Conservation (phyloP, 2,797 vertebrate species). For the Mus spretus region DNA sequence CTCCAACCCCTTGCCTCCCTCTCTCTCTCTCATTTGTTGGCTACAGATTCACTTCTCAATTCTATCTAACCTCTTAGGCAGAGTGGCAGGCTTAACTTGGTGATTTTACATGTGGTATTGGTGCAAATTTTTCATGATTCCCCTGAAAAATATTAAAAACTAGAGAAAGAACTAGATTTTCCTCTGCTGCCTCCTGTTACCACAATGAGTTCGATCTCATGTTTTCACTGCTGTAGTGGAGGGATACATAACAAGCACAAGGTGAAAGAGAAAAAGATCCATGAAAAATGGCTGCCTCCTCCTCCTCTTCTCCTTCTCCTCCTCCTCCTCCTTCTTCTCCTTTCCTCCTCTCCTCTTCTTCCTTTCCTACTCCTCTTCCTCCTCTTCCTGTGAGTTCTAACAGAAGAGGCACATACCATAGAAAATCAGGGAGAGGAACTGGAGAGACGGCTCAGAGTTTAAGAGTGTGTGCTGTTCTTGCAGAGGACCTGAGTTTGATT, state of each 20-base stretch:
- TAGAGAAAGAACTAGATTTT: neutral
- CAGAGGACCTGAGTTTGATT: neutral
- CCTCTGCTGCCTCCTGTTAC: neutral
- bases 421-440: neutral
- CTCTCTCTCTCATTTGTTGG: constrained; percentile 45
- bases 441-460: neutral
- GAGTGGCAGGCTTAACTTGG: neutral
- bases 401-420: neutral
- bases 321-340: too few relatives aligned
- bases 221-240: neutral
- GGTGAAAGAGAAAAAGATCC: neutral
- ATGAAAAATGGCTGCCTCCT: neutral
- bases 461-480: neutral
- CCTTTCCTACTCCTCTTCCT: fast-evolving
- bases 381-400: neutral
- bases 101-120: neutral
- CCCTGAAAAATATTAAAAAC: neutral
- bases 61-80: constrained; percentile 30
- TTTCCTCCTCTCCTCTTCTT: too few relatives aligned
- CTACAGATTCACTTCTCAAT: constrained; percentile 27
- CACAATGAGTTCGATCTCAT: neutral
- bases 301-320: too few relatives aligned
- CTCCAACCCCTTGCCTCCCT: neutral
- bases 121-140: neutral
- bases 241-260: neutral